Base-by-base conservation (phyloP, 2,797 vertebrate species). In the Geotrypetes seraphini region DNA sequence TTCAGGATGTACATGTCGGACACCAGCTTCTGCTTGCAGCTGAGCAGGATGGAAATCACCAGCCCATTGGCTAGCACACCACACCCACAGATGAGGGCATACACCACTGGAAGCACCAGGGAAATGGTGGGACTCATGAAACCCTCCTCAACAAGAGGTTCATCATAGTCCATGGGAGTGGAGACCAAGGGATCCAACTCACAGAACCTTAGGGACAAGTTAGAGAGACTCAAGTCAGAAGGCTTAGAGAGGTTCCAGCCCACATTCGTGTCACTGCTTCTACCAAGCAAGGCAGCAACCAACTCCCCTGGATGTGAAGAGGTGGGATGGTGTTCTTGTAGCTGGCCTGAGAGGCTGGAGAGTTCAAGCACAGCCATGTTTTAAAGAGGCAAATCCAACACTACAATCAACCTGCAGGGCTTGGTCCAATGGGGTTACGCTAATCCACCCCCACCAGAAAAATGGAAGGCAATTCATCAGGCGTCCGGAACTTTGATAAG, bases 1-100 rank as follows among this genome's bases (percentile, higher is more conserved):
- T 57, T 57, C 26, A 57, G 25, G 25, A 53, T 44, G 25, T 57
- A 57, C 14, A 49, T 13, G 14, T 57, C 53, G 2, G 44, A 53
- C 3, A 45, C 53, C 9, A 48, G 16, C 8, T 46, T 48, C 26
- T 45, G 43, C 12, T 42, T 34, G 19, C 53, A 48, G 33, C 49
- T 43, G 23, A 53, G 30, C 15, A 57, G 19, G 5, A 53, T 32
- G 3, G 26, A 37, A 14, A 57, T 31, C 21, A 57, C 53, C 33
- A 53, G 27, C 28, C 49, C 44, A 11, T 57, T 57, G 14, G 48
- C 46, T 28, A 53, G 33, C 16, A 49, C 40, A 8, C 49, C 49
- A 3, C 20, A 53, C 12, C 36, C 40, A 16, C 49, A 57, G 16
- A 57, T 51, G 16, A 57, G 28, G 13, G 35, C 33, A 32, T 57